A percentile compares a stretch with the other conserved stretches of the same genome.
phyloP scores from a whole-genome alignment of 2,888 invertebrate genomes.

The Oligia fasciuncula region DNA sequence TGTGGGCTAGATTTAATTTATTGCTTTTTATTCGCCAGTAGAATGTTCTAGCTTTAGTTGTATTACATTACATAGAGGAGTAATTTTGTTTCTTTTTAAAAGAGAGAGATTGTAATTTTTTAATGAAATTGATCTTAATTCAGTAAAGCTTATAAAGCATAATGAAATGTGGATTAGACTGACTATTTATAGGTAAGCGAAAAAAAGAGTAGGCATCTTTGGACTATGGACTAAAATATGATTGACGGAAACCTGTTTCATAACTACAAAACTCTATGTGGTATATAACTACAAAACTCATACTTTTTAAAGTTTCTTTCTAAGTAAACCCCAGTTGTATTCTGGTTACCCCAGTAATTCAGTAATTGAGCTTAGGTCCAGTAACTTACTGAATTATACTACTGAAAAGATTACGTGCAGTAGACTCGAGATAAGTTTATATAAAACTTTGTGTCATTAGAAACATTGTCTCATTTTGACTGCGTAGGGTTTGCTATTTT shows the following conservation, averaged over 20 bases:
- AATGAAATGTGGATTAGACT: background rate
- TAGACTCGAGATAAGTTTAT: background rate
- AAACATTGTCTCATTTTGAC: too few relatives aligned
- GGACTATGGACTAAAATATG: background rate
- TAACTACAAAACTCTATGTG: background rate
- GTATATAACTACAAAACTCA: background rate
- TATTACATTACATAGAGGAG: background rate
- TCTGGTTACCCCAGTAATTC: background rate
- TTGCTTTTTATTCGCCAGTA: constrained; percentile 13
- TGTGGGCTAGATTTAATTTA: constrained; percentile 14
- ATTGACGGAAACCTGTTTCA: background rate
- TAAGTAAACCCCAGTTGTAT: background rate
- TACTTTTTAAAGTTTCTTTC: background rate
- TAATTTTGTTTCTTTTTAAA: background rate
- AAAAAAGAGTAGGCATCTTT: background rate
- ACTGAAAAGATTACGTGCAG: background rate
- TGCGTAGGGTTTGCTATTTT: too few relatives aligned
- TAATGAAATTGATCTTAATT: background rate
- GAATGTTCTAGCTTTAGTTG: background rate
- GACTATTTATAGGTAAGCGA: too few relatives aligned
- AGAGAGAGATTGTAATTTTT: background rate
- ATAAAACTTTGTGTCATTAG: background rate
- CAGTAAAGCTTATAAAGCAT: background rate
- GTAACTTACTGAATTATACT: background rate
- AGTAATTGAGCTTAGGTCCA: background rate